These are phyloP conservation scores for Penaeus japonicus DNA, from an alignment of 1,140 invertebrate genomes.

Conservation along the genomic window DNA sequence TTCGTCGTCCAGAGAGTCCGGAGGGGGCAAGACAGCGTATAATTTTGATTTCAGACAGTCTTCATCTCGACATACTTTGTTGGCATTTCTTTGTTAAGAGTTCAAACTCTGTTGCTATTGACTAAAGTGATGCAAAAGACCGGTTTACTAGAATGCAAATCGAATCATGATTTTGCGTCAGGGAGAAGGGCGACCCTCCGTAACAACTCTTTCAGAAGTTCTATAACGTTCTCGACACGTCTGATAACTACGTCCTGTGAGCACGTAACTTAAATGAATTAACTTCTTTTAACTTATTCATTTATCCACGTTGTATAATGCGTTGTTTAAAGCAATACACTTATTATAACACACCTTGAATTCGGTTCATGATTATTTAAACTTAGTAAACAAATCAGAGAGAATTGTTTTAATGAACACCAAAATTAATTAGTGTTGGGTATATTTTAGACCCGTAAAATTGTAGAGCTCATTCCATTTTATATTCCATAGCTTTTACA, in stretches of 20 bases:
- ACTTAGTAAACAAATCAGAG: too few relatives aligned
- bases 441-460: background rate
- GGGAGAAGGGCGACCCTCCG: too few relatives aligned
- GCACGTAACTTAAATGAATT: too few relatives aligned
- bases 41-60: constrained; percentile 28
- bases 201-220: too few relatives aligned
- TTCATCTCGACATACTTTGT: background rate
- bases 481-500: background rate
- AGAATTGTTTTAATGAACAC: background rate
- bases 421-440: constrained; percentile 14
- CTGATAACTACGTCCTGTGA: too few relatives aligned
- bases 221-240: too few relatives aligned
- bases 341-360: too few relatives aligned
- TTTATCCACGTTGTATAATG: too few relatives aligned
- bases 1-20: background rate
- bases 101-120: background rate
- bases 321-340: too few relatives aligned
- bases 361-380: too few relatives aligned
- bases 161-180: too few relatives aligned
- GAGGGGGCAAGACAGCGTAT: constrained; percentile 36
- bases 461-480: constrained; percentile 1
- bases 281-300: too few relatives aligned
- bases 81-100: background rate
- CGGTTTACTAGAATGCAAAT: constrained; percentile 19
- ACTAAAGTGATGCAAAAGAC: background rate